phyloP scores from a whole-genome alignment of 2,797 vertebrate species.

The Rhinoraja longicauda region DNA sequence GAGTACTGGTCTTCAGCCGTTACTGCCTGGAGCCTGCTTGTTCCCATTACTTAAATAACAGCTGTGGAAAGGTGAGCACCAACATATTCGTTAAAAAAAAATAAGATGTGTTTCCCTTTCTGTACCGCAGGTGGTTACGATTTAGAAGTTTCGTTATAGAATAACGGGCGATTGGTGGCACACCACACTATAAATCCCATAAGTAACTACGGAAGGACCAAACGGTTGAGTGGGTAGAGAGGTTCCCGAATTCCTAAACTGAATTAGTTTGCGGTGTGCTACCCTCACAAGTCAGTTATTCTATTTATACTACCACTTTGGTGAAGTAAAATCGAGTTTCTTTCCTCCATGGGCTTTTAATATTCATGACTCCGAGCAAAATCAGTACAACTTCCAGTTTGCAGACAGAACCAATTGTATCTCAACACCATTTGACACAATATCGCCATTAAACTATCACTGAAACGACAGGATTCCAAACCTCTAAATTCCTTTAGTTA shows the following conservation, averaged over 20 bases:
- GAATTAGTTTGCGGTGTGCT: slow-evolving; percentile 28
- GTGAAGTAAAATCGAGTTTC: background rate
- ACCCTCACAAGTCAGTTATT: slow-evolving; percentile 36
- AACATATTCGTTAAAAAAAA: background rate
- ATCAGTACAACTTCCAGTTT: slow-evolving; percentile 26
- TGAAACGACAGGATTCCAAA: background rate
- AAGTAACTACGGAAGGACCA: background rate
- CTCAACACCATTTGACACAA: background rate
- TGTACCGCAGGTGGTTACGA: slow-evolving; percentile 8
- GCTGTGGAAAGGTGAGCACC: slow-evolving; percentile 4
- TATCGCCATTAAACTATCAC: background rate
- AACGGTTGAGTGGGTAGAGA: slow-evolving; percentile 25
- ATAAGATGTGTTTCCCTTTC: slow-evolving; percentile 12
- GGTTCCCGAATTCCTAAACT: slow-evolving; percentile 31
- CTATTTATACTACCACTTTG: slow-evolving; percentile 29
- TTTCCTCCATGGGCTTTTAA: background rate
- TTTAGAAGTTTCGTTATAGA: slow-evolving; percentile 31
- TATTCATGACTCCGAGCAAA: background rate
- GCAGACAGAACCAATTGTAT: background rate
- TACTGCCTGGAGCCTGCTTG: background rate
- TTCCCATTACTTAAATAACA: background rate
- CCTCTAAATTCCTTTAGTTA: background rate
- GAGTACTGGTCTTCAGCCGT: background rate
- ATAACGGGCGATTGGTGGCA: slow-evolving; percentile 35
- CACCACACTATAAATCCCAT: slow-evolving; percentile 31